Conservation (phyloP, 2,113 vertebrate genomes). For the Sarotherodon lohbergeri region DNA sequence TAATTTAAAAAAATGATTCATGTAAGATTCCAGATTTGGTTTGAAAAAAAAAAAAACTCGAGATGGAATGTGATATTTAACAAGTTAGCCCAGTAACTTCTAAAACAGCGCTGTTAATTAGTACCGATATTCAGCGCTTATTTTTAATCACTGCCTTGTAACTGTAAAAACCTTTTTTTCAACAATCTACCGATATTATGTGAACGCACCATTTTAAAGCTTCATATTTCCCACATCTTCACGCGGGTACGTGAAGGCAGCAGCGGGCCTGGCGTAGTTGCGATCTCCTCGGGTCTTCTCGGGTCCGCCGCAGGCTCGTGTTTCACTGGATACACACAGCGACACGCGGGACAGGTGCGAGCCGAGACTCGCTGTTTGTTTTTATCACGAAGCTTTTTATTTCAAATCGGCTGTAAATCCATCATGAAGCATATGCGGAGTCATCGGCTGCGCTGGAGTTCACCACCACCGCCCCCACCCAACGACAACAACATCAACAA, state of each 20-base stretch:
- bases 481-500: background rate
- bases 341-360: background rate
- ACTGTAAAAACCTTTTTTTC: background rate
- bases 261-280: background rate
- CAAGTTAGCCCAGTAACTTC: no score
- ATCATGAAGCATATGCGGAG: background rate
- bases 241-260: background rate
- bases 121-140: no score
- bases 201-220: background rate
- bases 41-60: no score
- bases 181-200: rapidly evolving
- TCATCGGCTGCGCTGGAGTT: background rate
- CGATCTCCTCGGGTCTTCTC: background rate
- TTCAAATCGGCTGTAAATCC: background rate
- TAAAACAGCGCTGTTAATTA: no score
- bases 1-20: no score
- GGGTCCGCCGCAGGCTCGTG: background rate
- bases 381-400: background rate
- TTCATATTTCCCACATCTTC: background rate
- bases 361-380: background rate
- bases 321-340: background rate
- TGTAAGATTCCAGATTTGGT: no score
- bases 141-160: background rate
- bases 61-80: no score
- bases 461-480: background rate